Base-by-base conservation (phyloP, 2,797 vertebrate genomes). In the Numenius phaeopus region DNA sequence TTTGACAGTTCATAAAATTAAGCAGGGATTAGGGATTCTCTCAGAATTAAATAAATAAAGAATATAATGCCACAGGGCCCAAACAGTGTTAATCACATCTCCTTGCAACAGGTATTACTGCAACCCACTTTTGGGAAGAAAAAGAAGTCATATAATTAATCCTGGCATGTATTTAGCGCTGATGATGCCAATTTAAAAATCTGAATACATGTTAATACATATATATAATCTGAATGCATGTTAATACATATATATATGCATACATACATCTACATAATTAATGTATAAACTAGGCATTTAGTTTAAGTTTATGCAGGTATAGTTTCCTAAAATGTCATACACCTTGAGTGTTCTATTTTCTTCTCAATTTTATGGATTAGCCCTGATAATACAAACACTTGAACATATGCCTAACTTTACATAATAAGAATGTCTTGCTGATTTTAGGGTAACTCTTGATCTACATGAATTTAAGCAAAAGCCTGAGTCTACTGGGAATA, bases 1-100 rank as follows among this genome's bases (percentile, higher is more conserved):
- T 98, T 96, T 98, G 98, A 98, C 98, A 98, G 98, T 98, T 98
- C 94, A 97, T 98, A 98, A 98, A 98, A 98, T 98, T 98, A 98
- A 98, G 83, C 94, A 90, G 98, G 98, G 98, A 98, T 98, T 98
- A 98, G 97, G 97, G 98, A 98, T 95, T 97, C 92, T 81, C 89
- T 96, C 70, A 88, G 77, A 97, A 97, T 96, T 89, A 97, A 94
- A 93, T 90, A 97, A 93, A 95, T 86, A 92, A 90, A 92, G 21
- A 39, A 96, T 76, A 91, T 84, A 97, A 97, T 94, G 98, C 98
- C 98, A 98, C 90, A 96, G 98, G 98, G 98, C 64, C 57, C 80
- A 69, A 95, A 55, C 87, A 77, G 40, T 19, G 40, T 97, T 96
- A 97, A 96, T 97, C 97, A 73, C 75, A 95, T 96, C 91, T 97